Evolutionary conservation across 2,888 invertebrate genomes (phyloP).

Genomic region (Clusia tigrina): DNA sequence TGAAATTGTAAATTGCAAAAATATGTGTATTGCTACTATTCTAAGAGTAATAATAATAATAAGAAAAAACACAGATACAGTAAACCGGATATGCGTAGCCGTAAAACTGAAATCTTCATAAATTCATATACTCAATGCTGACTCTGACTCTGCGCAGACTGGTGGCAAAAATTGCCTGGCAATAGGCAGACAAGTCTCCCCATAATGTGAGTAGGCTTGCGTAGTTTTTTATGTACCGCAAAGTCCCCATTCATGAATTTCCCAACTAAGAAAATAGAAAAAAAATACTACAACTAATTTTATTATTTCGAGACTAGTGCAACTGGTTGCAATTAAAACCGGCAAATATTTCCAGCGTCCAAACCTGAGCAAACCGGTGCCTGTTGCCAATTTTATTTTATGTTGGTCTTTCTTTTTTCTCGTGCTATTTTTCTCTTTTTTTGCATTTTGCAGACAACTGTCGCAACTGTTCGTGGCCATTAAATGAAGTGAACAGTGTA

Average conservation of each 20-base stretch:
- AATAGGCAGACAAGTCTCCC: neutral
- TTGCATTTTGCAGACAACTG: neutral
- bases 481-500: neutral
- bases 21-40: too few relatives aligned
- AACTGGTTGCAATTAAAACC: conserved; percentile 17
- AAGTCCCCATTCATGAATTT: neutral
- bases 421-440: too few relatives aligned
- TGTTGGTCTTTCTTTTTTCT: too few relatives aligned
- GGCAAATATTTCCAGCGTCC: conserved; percentile 13
- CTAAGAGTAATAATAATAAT: too few relatives aligned
- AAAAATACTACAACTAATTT: conserved; percentile 1
- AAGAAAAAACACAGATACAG: too few relatives aligned
- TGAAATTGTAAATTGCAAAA: too few relatives aligned
- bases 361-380: neutral
- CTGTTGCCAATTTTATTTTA: neutral
- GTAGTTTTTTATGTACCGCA: neutral
- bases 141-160: too few relatives aligned
- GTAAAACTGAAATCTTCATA: neutral
- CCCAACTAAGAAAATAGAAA: neutral
- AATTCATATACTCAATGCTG: neutral
- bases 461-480: neutral
- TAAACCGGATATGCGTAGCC: neutral
- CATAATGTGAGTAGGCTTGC: neutral
- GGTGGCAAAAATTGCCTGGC: too few relatives aligned
- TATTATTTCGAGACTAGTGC: neutral